A percentile compares a stretch with the other conserved stretches of the same genome.
These are phyloP conservation scores for Acropternis orthonyx DNA, from an alignment of 2,797 vertebrate genomes.

Conservation along the genomic window DNA sequence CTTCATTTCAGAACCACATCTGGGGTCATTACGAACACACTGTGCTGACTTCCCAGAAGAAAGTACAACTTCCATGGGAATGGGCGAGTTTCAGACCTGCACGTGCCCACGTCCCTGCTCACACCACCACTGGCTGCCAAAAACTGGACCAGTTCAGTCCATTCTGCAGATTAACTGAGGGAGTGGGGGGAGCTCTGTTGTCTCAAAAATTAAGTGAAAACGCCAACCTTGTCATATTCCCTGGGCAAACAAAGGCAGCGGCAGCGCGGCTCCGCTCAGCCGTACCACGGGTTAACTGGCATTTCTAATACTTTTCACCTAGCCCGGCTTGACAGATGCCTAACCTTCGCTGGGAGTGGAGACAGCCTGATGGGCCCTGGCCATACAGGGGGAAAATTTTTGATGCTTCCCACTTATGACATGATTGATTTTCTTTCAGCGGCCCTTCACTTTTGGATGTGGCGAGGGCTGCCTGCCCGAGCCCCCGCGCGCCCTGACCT, in stretches of 20 bases:
- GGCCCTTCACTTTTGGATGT: slow-evolving; percentile 93
- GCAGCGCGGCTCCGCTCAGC: slow-evolving; percentile 32
- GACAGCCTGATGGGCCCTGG: slow-evolving; percentile 81
- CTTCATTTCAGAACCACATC: not conserved
- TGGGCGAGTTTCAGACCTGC: accelerated
- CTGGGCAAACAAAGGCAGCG: slow-evolving; percentile 67
- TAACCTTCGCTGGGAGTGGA: slow-evolving; percentile 81
- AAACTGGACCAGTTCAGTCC: not conserved
- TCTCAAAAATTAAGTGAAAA: slow-evolving; percentile 73
- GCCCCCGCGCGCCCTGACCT: slow-evolving; percentile 90
- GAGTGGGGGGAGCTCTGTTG: not conserved
- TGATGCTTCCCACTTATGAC: slow-evolving; percentile 99
- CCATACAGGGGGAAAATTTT: slow-evolving; percentile 82
- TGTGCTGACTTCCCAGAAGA: not conserved
- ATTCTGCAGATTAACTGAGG: not conserved
- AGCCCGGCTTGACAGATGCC: slow-evolving; percentile 82
- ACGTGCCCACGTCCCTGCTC: accelerated
- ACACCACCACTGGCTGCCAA: not conserved
- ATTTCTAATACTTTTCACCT: slow-evolving; percentile 84
- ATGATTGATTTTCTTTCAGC: slow-evolving; percentile 99
- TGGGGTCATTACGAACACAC: not conserved
- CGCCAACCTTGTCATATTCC: slow-evolving; percentile 69
- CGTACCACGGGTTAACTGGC: slow-evolving; percentile 82
- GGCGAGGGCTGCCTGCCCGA: slow-evolving; percentile 79
- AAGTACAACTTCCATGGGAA: accelerated